Conservation (phyloP, 1,140 invertebrate genomes). For the Pygmarrhopalites habei region DNA sequence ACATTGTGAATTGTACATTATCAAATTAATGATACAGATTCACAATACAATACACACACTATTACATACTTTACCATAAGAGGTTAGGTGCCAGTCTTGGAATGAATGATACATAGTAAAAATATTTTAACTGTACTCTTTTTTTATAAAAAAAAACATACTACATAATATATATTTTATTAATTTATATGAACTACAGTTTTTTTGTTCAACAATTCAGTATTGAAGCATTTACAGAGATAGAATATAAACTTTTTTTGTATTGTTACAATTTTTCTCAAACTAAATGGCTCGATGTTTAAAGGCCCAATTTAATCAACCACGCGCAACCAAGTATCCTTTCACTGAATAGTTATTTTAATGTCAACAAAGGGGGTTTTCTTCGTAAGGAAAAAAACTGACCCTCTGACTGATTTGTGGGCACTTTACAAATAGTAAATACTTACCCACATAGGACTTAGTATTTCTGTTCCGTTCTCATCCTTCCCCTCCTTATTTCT, state of each 20-base stretch:
- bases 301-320: conserved; percentile 9
- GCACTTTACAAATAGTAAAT: no score
- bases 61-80: background rate
- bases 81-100: conserved; percentile 6
- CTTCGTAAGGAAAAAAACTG: no score
- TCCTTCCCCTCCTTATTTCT: no score
- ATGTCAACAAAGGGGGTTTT: background rate
- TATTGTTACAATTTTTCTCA: conserved; percentile 1
- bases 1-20: no score
- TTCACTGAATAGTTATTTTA: conserved; percentile 8
- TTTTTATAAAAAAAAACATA: background rate
- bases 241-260: conserved; percentile 12
- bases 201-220: conserved; percentile 34
- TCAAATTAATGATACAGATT: no score
- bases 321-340: background rate
- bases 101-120: no score
- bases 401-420: background rate
- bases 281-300: conserved; percentile 9
- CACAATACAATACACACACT: background rate
- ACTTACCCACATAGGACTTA: no score
- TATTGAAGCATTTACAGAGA: conserved; percentile 38
- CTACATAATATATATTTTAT: background rate
- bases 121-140: background rate
- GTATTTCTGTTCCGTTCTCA: no score
- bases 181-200: conserved; percentile 14